phyloP scores from a whole-genome alignment of 1,140 invertebrate species.

The Tetraneura akinire region DNA sequence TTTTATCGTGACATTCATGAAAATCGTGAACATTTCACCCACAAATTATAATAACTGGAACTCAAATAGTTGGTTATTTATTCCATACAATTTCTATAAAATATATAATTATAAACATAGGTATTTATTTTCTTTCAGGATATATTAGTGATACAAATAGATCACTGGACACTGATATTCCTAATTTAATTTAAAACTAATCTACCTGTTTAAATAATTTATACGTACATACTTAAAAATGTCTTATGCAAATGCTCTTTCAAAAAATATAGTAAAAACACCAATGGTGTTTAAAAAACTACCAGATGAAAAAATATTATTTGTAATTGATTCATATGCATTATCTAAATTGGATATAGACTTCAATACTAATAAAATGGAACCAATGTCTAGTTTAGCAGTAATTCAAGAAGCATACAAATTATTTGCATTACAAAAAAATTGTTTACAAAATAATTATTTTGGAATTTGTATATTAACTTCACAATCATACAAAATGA shows the following conservation, averaged over 20 bases:
- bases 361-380: conserved; percentile 21
- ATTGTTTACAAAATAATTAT: conserved; percentile 23
- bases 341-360: conserved; percentile 25
- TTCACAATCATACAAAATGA: neutral
- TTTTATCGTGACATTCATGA: no score
- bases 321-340: conserved; percentile 6
- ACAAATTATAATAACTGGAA: no score
- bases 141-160: no score
- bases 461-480: conserved; percentile 42
- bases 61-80: no score
- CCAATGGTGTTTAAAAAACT: neutral
- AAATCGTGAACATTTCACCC: no score
- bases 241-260: neutral
- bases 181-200: neutral
- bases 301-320: conserved; percentile 29
- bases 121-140: no score
- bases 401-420: conserved; percentile 18
- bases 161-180: neutral
- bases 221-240: neutral
- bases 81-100: no score
- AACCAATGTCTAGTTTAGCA: conserved; percentile 21
- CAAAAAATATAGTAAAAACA: neutral
- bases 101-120: no score
- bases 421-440: conserved; percentile 23
- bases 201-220: neutral